Percentiles rank a stretch among this genome's conserved stretches.
Conservation (phyloP, 2,888 invertebrate genomes). For the Ophion costatus region DNA sequence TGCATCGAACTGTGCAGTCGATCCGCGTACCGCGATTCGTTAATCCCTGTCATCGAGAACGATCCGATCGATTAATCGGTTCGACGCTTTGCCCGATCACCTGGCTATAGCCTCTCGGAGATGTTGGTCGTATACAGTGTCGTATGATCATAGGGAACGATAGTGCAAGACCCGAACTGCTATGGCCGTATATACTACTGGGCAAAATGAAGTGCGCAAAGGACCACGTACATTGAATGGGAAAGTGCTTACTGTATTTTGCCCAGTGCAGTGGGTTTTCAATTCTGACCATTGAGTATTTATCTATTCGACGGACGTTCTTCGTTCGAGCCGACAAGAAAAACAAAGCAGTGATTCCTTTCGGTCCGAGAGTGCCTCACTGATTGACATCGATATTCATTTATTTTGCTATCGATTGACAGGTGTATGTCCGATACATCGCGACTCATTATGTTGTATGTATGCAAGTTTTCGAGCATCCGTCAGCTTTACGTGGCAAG, state of each 20-base stretch:
- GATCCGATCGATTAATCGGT: constrained; percentile 64
- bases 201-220: no score
- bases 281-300: no score
- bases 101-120: neutral
- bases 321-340: neutral
- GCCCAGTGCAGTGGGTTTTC: no score
- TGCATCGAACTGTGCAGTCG: constrained; percentile 65
- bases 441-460: neutral
- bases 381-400: neutral
- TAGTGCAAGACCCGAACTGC: neutral
- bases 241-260: no score
- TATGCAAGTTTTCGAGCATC: neutral
- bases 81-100: constrained; percentile 36
- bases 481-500: neutral
- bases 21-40: constrained; percentile 67
- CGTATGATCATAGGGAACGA: neutral
- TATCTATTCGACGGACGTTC: neutral
- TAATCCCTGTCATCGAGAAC: constrained; percentile 63
- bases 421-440: neutral
- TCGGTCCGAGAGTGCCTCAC: neutral
- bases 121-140: constrained; percentile 4
- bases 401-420: neutral
- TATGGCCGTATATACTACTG: no score
- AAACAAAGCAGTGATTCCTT: neutral
- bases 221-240: no score